Evolutionary conservation across 2,113 vertebrate genomes (phyloP), one percentile per base, ranked within the genome.

Genomic region (Climacteris rufus): DNA sequence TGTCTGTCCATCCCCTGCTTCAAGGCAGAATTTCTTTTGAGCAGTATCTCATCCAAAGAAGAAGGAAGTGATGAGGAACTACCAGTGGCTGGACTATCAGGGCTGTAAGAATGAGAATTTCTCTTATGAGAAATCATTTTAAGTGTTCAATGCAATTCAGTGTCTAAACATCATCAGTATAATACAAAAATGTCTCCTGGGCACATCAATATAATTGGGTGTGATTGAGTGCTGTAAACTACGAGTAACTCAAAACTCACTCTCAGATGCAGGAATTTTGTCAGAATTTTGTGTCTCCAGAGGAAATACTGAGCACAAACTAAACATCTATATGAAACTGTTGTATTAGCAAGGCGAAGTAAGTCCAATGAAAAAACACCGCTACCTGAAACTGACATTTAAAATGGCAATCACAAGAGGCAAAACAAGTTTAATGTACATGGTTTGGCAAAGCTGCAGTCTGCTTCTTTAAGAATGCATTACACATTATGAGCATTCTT

Each of bases 401-500:
- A 78, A 95, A 93, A 84, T 39, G 14, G 25, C 44, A 87, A 31
- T 84, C 83, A 76, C 31, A 96, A 87, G 72, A 92, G 31, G 83
- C n/a, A 96, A 95, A 96, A 82, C 89, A 83, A 91, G 45, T 78
- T 87, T 91, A 71, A 79, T 45, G 49, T 61, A 76, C 25, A 68
- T 17, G 2, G 47, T 68, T 54, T 92, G 93, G 80, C 60, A 93
- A 86, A 87, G 64, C 57, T 93, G 57, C 53, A 53, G 68, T 88
- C 69, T 71, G 31, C 37, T 68, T 93, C 72, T 92, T 95, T 94
- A 92, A 75, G 76, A 90, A 92, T 40, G 52, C 40, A 77, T 60
- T 77, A 61, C 33, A 66, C 79, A 87, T 79, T 83, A 83, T 75
- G 40, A 97, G 44, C 40, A 81, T 88, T 90, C 64, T 60, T 94